Conservation (phyloP, 2,888 invertebrate genomes). For the Rhamnusium bicolor region DNA sequence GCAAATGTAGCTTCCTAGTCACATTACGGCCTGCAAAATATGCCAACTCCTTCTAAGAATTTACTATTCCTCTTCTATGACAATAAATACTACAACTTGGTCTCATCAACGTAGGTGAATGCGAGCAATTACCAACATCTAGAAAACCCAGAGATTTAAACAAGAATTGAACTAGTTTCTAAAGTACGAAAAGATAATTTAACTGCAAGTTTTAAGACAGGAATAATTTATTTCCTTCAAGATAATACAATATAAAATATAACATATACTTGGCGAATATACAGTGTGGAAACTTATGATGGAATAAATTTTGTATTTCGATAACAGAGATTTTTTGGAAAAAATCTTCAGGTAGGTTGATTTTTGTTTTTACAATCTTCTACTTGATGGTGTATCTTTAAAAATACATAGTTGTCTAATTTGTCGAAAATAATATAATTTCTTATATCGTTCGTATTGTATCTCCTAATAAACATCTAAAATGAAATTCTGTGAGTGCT, state of each 20-base stretch:
- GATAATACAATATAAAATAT: not conserved
- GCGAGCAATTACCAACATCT: constrained; percentile 42
- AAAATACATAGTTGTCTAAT: no score
- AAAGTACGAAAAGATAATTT: not conserved
- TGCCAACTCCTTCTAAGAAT: constrained; percentile 68
- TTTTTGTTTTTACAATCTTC: no score
- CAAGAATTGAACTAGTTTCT: constrained; percentile 18
- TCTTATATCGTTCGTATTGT: no score
- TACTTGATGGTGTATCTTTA: no score
- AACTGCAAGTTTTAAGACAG: not conserved
- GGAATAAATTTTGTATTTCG: no score
- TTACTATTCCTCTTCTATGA: constrained; percentile 61
- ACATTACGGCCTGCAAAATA: constrained; percentile 66
- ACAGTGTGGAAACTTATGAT: no score
- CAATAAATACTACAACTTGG: constrained; percentile 59
- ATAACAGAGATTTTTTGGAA: no score
- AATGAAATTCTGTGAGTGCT: no score
- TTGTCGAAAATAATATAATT: no score
- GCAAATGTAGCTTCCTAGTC: constrained; percentile 67
- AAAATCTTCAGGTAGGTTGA: no score
- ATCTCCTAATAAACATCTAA: no score
- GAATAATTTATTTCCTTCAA: not conserved
- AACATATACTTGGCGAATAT: not conserved
- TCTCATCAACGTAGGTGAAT: constrained; percentile 55
- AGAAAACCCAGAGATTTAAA: constrained; percentile 19